Base-by-base conservation (phyloP, 2,888 invertebrate species). In the Tipula unca region DNA sequence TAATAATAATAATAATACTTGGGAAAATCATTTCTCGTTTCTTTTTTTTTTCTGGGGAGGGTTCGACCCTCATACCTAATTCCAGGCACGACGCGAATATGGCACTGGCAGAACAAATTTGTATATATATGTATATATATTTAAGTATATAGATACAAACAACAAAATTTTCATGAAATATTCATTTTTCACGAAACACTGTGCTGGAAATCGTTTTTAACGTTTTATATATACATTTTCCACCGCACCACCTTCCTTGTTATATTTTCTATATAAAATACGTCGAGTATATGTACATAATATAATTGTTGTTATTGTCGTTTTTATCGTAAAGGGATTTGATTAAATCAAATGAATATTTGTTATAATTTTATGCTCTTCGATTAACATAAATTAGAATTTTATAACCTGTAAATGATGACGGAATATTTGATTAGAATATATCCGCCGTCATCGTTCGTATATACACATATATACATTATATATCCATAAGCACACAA, bases 361-460 rank as follows among this genome's bases (percentile, higher is more conserved):
- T 69, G 69, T 69, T 69, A 69, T 69, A 69, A 69, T 69, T 69
- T 69, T 69, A 69, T 69, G 69, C 69, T 69, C 69, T 69, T 69
- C 69, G 69, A 69, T 69, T 69, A 69, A 69, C 69, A 69, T 69
- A 69, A 69, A 69, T 69, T 69, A 69, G 69, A 69, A 69, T 69
- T 69, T 69, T 69, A 69, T 69, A 69, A 69, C 25, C 69, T 69
- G 69, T 69, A 69, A 69, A 69, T 69, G 69, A 69, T 69, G 69
- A 25, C 69, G 69, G 69, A 69, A 69, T 69, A 69, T 69, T 69
- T 69, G 69, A 69, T 69, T 69, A 69, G 69, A 20, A 25, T 69
- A 69, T 48, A 48, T 6, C 17, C 1, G 10, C 2, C 13, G 39
- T 39, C 17, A 48, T 17, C 48, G 17, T n/a, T n/a, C 20, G 48